Conservation (phyloP, 2,888 invertebrate species). For the Parapristionchus giblindavisi region DNA sequence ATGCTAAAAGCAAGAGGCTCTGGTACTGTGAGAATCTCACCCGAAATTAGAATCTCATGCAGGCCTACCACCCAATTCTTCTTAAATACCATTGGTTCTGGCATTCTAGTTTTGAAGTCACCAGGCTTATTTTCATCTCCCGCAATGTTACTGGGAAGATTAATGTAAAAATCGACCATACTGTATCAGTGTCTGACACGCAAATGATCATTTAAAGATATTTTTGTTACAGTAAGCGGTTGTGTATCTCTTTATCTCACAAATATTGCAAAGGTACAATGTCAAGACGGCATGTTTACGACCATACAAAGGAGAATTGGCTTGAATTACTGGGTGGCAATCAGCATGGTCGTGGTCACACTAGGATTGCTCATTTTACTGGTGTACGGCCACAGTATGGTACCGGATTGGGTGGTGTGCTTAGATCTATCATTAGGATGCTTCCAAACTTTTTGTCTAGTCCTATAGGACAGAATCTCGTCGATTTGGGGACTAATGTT, state of each 20-base stretch:
- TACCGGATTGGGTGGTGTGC: neutral
- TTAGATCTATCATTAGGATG: neutral
- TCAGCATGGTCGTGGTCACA: neutral
- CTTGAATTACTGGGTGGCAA: neutral
- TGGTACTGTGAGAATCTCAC: neutral
- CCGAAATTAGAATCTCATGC: neutral
- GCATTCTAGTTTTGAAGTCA: neutral
- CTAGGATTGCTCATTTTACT: neutral
- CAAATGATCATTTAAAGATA: too few species aligned
- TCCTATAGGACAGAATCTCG: neutral
- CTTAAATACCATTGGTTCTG: neutral
- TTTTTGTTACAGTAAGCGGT: neutral
- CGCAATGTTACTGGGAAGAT: neutral
- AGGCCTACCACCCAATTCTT: slow-evolving; percentile 7
- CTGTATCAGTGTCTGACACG: neutral
- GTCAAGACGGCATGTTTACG: neutral
- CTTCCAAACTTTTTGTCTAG: neutral
- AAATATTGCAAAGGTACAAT: too few species aligned
- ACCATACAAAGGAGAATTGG: slow-evolving; percentile 2
- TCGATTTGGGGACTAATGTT: neutral
- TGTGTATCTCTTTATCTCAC: neutral
- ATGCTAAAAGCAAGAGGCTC: neutral
- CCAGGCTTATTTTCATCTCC: neutral
- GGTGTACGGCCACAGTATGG: neutral
- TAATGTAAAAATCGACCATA: slow-evolving; percentile 6